A percentile compares a stretch with the other conserved stretches of the same genome.
Conservation (phyloP, 2,888 invertebrate genomes). For the Meloe dianella region DNA sequence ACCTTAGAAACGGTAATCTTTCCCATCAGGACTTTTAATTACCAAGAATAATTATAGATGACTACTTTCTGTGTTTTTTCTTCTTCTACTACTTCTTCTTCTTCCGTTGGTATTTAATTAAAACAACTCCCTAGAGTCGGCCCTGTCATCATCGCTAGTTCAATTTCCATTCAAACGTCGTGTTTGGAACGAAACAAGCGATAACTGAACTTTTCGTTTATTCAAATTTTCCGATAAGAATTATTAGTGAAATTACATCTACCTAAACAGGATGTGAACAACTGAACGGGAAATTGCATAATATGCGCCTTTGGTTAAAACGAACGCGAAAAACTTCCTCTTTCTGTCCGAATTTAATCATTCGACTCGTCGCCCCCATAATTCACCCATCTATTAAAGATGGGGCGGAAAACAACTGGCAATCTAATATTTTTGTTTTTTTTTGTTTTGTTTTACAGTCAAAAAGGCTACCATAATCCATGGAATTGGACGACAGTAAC, state of each 20-base stretch:
- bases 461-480: slow-evolving; percentile 67
- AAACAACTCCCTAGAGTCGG: neutral
- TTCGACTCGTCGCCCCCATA: neutral
- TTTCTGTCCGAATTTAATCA: neutral
- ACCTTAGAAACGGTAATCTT: neutral
- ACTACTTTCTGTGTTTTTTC: neutral
- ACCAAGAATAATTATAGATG: neutral
- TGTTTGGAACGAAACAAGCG: neutral
- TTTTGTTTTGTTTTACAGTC: slow-evolving; percentile 60
- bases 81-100: too few relatives aligned
- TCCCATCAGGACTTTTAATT: neutral
- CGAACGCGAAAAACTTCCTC: neutral
- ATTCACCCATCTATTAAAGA: too few relatives aligned
- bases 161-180: neutral
- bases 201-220: too few relatives aligned
- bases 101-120: neutral
- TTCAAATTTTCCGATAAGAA: neutral
- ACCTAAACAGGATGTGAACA: neutral
- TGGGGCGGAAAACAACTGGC: too few relatives aligned
- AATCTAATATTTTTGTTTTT: too few relatives aligned
- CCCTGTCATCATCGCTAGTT: neutral
- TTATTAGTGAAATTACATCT: neutral
- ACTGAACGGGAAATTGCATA: slow-evolving; percentile 1
- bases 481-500: slow-evolving; percentile 71
- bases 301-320: neutral